Conservation (phyloP, 53 echinoderm and acorn worm species). For the Crossaster papposus region DNA sequence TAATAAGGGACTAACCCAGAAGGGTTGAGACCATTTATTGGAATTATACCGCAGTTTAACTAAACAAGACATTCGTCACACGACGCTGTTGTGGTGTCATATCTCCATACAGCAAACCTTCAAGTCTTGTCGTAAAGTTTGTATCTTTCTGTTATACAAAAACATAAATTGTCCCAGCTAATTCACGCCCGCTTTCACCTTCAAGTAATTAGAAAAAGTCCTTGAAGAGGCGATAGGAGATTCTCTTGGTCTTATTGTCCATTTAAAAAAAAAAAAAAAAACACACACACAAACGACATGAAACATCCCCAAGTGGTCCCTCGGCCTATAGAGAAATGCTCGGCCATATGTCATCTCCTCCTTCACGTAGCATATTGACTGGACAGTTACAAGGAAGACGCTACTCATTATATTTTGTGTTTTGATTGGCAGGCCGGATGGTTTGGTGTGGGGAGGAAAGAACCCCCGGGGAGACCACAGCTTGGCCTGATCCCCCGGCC, state of each 20-base stretch:
- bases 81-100: too few species aligned
- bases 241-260: not conserved
- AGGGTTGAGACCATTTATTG: too few species aligned
- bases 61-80: too few species aligned
- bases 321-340: too few species aligned
- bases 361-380: not conserved
- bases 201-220: not conserved
- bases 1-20: too few species aligned
- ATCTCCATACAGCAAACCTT: too few species aligned
- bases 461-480: constrained; percentile 28
- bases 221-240: not conserved
- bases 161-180: not conserved
- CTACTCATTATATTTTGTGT: not conserved
- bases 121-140: too few species aligned
- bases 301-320: constrained; percentile 19
- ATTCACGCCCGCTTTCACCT: not conserved
- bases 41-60: too few species aligned
- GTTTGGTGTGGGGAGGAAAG: not conserved
- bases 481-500: not conserved
- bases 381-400: not conserved
- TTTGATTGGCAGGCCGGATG: constrained; percentile 41
- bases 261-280: not conserved
- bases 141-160: not conserved
- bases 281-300: too few species aligned
- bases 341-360: not conserved